Evolutionary conservation across 2,888 invertebrate genomes (phyloP).

Genomic region (Mechanitis messenoides): DNA sequence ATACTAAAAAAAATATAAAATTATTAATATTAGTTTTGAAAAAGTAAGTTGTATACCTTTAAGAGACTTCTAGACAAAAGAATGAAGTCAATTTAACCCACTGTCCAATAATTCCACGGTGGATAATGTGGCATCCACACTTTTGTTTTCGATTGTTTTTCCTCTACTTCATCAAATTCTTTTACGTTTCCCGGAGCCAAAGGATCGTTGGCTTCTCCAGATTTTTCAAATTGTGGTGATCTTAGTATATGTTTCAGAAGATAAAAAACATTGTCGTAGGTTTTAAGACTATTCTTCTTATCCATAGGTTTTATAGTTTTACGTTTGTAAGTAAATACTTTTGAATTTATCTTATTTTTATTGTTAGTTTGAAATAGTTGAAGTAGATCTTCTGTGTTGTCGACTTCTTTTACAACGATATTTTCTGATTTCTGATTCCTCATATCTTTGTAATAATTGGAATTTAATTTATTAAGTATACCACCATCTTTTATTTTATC

Average conservation of each 20-base stretch:
- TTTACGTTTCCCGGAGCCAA: slow-evolving; percentile 12
- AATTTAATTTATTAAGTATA: not conserved
- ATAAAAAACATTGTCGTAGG: slow-evolving; percentile 19
- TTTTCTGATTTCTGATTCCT: not conserved
- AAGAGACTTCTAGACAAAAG: too few species aligned
- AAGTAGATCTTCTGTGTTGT: not conserved
- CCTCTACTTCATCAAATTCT: not conserved
- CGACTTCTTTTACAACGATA: not conserved
- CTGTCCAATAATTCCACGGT: slow-evolving; percentile 33
- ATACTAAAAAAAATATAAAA: slow-evolving; percentile 25
- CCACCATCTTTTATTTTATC: slow-evolving; percentile 2
- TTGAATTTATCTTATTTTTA: slow-evolving; percentile 6
- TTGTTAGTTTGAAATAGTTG: not conserved
- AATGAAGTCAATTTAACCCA: slow-evolving; percentile 11
- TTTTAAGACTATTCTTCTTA: slow-evolving; percentile 10
- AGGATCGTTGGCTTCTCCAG: slow-evolving; percentile 25
- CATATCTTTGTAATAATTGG: not conserved
- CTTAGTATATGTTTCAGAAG: slow-evolving; percentile 17
- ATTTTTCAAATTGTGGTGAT: slow-evolving; percentile 20
- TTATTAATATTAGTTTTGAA: not conserved
- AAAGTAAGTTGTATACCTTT: not conserved
- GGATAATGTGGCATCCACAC: slow-evolving; percentile 28
- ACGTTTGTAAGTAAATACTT: slow-evolving; percentile 8
- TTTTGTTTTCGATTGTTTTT: slow-evolving; percentile 12
- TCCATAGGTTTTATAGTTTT: slow-evolving; percentile 10